Evolutionary conservation across 2,797 vertebrate genomes (phyloP), one percentile per base, ranked within the genome.

Genomic region (Gouania willdenowi): DNA sequence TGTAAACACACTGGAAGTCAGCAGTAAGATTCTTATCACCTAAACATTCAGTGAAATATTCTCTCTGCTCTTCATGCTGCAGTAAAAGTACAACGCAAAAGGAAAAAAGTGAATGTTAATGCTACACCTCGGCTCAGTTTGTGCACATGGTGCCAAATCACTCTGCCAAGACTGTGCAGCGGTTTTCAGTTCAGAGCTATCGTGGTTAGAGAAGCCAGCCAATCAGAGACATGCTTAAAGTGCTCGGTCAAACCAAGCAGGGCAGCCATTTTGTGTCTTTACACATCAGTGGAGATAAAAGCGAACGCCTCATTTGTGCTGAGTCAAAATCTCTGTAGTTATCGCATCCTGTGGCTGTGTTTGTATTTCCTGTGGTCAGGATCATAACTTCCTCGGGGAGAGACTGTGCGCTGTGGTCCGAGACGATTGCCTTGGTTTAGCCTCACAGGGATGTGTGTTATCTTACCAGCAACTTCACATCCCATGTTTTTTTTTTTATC

Each of bases 301-400:
- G n/a, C 19, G 17, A 58, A 68, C 2, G 71, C 73, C 67, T 82
- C 51, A 59, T 77, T 84, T 83, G 41, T 17, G 36, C 41, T 59
- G 71, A 81, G 82, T 81, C 75, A 58, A 56, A 40, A 3, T 55
- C 35, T 17, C 26, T 48, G 17, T 17, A 31, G 47, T 72, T 79
- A 71, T 82, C 73, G 29, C 43, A 66, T 74, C 61, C 57, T 71
- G 51, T 52, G 49, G 57, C 53, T 44, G 41, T 30, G 61, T 71
- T 75, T 66, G 27, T 15, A 17, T 69, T 85, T 86, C 85, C 83
- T 79, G 65, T 78, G 79, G 75, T 78, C 59, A 47, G 41, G 26
- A 43, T 76, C 76, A 84, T 88, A 74, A 72, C 72, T 80, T 87
- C 85, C 83, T 86, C 62, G 76, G 64, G 66, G 56, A n/a, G 5